Base-by-base conservation (phyloP, 1,140 invertebrate species). In the Dreissena rostriformis region DNA sequence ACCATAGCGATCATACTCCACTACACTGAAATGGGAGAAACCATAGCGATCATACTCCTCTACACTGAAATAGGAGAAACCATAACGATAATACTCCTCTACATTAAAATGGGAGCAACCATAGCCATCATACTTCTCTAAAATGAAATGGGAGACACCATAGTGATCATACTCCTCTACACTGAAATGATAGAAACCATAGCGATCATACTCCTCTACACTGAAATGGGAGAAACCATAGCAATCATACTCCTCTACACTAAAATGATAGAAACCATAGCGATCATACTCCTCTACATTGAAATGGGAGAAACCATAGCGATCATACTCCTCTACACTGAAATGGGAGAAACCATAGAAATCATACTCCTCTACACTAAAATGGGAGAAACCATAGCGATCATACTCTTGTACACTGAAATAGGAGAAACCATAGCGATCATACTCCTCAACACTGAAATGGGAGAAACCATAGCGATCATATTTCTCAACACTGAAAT, bases 81-180 rank as follows among this genome's bases (percentile, higher is more conserved):
- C 39, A 39, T 39, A 39, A 8, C 39, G 8, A 39, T 39, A 5
- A 39, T 2, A 39, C 39, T 8, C 8, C 39, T 8, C 39, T 5
- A 39, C 2, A 39, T 8, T 39, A 8, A 39, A 39, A 39, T 39
- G 39, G 39, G 39, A 84, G 76, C 91, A 92, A 14, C 90, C 91
- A 84, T 90, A 61, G 17, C 57, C 2, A 24, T 61, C 12, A 61
- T 61, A 61, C 22, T 11, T 24, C 17, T 61, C 57, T n/a, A 61
- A 4, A 61, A n/a, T 61, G 22, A n/a, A 61, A n/a, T 24, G 22
- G 17, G 11, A 19, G 22, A 19, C 4, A 5, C 22, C 53, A 57
- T 57, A 57, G 12, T 19, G 19, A 19, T 57, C 19, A 57, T 57
- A 57, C 19, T 57, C 53, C 12, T 57, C 53, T 14, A 57, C 53